Base-by-base conservation (phyloP, 2,888 invertebrate genomes). In the Corythucha ciliata region DNA sequence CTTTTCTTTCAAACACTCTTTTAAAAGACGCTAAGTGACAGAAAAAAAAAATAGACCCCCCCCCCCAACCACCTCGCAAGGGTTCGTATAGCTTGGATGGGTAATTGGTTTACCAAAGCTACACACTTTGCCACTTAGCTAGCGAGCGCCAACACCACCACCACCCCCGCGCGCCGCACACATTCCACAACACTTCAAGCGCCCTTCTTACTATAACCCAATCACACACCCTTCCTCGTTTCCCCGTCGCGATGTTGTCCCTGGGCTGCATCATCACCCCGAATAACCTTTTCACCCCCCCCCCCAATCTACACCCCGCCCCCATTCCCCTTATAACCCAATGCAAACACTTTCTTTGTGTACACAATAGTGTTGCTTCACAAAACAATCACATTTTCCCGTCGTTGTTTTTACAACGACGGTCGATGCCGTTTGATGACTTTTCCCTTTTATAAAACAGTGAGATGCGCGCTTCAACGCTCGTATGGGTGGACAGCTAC, bases 91-190 rank as follows among this genome's bases (percentile, higher is more conserved):
- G n/a, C n/a, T n/a, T n/a, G n/a, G n/a, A n/a, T n/a, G 29, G 40
- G 50, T 50, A 50, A 50, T 50, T 50, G 50, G 50, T 50, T 50
- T 50, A 50, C 50, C 42, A 22, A n/a, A 50, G 50, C 50, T 42
- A 50, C 50, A 50, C 50, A 50, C 50, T 50, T 50, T 50, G 50
- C 50, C 50, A 50, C 50, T 50, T 50, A 50, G 50, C 36, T 14
- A 34, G 34, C 16, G 14, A 18, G 34, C 14, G 12, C n/a, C 26
- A 26, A 10, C 24, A 41, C 24, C n/a, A n/a, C n/a, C n/a, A n/a
- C n/a, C n/a, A n/a, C n/a, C n/a, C n/a, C 48, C 54, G 46, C 57
- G 45, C 55, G 53, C 55, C 50, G 49, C 55, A 49, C 54, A 47
- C 51, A 47, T 53, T 57, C 54, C 53, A 53, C 51, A 49, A 53